Evolutionary conservation across 2,888 invertebrate genomes (phyloP).

Genomic region (Apamea monoglypha): DNA sequence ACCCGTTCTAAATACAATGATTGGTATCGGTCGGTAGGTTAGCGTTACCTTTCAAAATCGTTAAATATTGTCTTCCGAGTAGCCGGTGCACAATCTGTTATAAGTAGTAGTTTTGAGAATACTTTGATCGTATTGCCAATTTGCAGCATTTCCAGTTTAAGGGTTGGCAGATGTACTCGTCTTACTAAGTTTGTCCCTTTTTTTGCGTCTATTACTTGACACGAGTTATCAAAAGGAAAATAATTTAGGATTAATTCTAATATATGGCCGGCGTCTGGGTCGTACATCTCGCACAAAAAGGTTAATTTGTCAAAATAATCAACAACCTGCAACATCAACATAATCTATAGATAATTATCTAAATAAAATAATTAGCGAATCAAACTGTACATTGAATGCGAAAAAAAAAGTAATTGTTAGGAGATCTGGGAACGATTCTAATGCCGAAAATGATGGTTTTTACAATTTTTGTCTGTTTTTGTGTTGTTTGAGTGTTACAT

Average conservation of each 20-base stretch:
- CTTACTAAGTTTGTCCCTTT: constrained; percentile 91
- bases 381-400: background rate
- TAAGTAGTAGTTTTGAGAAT: constrained; percentile 93
- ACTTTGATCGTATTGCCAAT: constrained; percentile 93
- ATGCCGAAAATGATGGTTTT: too few relatives aligned
- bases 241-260: constrained; percentile 93
- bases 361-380: background rate
- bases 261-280: constrained; percentile 92
- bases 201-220: constrained; percentile 93
- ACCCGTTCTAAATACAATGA: background rate
- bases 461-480: background rate
- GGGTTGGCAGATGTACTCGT: constrained; percentile 91
- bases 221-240: constrained; percentile 94
- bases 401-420: background rate
- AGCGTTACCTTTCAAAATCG: constrained; percentile 91
- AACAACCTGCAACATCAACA: constrained; percentile 76
- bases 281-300: constrained; percentile 96
- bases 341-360: background rate
- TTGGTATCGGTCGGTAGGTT: background rate
- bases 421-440: background rate
- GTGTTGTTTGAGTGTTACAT: too few relatives aligned
- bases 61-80: constrained; percentile 91
- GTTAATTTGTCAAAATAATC: constrained; percentile 89
- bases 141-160: constrained; percentile 92
- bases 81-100: constrained; percentile 93